phyloP scores from a whole-genome alignment of 2,888 invertebrate species.

The Aspidapion aeneum region DNA sequence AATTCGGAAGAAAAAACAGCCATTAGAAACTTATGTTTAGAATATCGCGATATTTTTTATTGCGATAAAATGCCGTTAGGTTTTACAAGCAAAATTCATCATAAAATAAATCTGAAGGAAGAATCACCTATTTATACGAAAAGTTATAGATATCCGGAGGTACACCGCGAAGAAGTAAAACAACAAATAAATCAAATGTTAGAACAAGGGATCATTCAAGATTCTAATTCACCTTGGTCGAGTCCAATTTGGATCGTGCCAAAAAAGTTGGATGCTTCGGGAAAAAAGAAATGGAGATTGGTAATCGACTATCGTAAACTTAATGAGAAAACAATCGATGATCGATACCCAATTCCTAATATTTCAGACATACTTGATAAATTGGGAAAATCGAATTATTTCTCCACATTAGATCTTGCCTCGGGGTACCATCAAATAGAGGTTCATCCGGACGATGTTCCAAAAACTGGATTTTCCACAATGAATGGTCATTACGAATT shows the following conservation, averaged over 20 bases:
- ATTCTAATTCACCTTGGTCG: no score
- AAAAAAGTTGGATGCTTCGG: neutral
- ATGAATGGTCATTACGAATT: neutral
- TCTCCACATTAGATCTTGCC: neutral
- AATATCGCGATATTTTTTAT: constrained; percentile 1
- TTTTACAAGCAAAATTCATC: neutral
- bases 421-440: neutral
- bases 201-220: no score
- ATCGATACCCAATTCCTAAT: neutral
- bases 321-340: neutral
- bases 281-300: neutral
- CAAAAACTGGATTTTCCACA: constrained; percentile 2
- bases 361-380: neutral
- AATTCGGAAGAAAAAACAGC: neutral
- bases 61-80: neutral
- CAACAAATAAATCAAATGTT: no score
- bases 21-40: constrained; percentile 1
- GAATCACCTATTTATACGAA: no score
- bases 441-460: neutral
- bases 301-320: constrained; percentile 1
- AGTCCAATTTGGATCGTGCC: constrained; percentile 2
- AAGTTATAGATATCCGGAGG: no score
- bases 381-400: neutral
- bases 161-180: no score
- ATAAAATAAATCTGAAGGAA: no score